A percentile compares a stretch with the other conserved stretches of the same genome.
Conservation (phyloP, 2,113 vertebrate genomes). For the Penelope pileata region DNA sequence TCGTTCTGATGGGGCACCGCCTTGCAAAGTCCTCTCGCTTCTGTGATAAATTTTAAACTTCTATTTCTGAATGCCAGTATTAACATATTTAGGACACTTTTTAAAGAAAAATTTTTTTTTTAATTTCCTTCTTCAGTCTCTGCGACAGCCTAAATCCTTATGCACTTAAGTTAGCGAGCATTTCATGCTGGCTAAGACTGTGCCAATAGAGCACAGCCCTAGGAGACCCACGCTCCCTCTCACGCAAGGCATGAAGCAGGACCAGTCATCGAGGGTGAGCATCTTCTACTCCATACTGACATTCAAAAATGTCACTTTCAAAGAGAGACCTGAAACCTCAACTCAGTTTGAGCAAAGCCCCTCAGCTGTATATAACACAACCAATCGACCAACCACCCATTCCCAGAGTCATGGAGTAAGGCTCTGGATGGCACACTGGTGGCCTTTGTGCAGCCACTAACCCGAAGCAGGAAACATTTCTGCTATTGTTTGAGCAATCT, state of each 20-base stretch:
- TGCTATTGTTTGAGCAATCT: not conserved
- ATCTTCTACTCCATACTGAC: not conserved
- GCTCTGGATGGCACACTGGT: not conserved
- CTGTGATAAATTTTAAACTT: constrained; percentile 9
- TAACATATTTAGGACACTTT: not conserved
- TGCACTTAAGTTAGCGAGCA: not conserved
- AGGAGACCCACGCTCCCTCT: not conserved
- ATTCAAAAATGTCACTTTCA: not conserved
- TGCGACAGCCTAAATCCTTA: not conserved
- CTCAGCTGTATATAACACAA: not conserved
- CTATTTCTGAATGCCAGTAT: not conserved
- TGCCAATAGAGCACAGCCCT: not conserved
- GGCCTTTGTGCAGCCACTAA: not conserved
- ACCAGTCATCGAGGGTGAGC: accelerated
- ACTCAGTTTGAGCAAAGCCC: not conserved
- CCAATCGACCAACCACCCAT: not conserved
- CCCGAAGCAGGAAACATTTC: not conserved
- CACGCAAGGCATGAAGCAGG: not conserved
- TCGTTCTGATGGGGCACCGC: not conserved
- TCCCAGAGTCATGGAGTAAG: not conserved
- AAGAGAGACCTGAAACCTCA: not conserved
- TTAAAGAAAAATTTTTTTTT: accelerated
- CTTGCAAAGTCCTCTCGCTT: constrained; percentile 26
- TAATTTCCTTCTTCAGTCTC: not conserved
- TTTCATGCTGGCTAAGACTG: not conserved